These are phyloP conservation scores for Notolabrus celidotus DNA, from an alignment of 2,797 vertebrate species.

Conservation along the genomic window DNA sequence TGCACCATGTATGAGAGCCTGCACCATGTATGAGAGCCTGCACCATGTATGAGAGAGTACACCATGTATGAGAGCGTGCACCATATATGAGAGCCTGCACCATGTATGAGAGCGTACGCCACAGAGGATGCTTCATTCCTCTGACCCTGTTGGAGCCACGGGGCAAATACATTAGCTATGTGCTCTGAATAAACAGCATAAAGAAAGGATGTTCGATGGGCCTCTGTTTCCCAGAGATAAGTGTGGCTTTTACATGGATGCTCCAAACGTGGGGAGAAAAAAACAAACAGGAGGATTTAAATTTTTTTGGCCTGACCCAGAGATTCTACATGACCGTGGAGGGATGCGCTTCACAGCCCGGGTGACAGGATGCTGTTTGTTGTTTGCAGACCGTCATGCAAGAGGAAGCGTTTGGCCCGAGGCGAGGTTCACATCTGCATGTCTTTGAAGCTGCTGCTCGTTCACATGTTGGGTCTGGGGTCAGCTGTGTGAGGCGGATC, in stretches of 20 bases:
- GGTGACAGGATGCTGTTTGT: constrained; percentile 57
- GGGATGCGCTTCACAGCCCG: constrained; percentile 46
- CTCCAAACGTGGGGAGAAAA: constrained; percentile 33
- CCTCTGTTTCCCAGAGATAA: constrained; percentile 70
- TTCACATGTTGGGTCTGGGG: constrained; percentile 43
- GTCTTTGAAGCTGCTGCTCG: constrained; percentile 55
- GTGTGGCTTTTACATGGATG: constrained; percentile 47
- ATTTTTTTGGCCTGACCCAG: constrained; percentile 52
- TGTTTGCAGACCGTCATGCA: constrained; percentile 62
- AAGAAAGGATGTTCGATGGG: constrained; percentile 57
- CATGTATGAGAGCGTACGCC: constrained; percentile 36
- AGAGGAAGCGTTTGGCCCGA: constrained; percentile 51
- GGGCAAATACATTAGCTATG: constrained; percentile 69
- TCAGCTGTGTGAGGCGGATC: constrained; percentile 42
- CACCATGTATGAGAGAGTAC: too few relatives aligned
- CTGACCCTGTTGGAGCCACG: constrained; percentile 65
- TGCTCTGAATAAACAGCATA: constrained; percentile 66
- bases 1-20: constrained; percentile 37
- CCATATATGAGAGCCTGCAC: constrained; percentile 39
- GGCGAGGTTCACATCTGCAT: constrained; percentile 59
- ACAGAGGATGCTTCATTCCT: constrained; percentile 40
- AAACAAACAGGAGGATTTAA: constrained; percentile 27
- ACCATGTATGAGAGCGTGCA: constrained; percentile 37
- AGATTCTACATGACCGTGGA: constrained; percentile 48
- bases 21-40: constrained; percentile 37